These are phyloP conservation scores for Sandelia bainsii DNA, from an alignment of 2,797 vertebrate genomes.

Conservation along the genomic window DNA sequence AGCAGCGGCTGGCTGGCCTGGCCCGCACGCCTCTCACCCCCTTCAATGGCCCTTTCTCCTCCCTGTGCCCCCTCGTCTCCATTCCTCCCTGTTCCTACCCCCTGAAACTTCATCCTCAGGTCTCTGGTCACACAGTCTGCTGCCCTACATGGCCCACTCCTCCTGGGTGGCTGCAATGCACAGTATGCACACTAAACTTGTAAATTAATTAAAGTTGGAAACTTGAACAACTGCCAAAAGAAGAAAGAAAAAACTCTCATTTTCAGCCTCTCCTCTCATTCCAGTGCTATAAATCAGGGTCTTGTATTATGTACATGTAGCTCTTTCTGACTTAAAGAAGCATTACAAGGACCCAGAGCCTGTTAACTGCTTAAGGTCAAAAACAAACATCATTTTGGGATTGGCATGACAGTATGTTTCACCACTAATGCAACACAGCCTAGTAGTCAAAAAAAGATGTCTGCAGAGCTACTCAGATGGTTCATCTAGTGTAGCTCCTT, in stretches of 20 bases:
- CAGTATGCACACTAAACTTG: constrained; percentile 81
- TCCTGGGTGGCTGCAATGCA: constrained; percentile 80
- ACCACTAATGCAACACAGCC: constrained; percentile 57
- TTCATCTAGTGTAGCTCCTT: constrained; percentile 14
- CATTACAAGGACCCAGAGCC: constrained; percentile 57
- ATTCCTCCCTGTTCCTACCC: constrained; percentile 71
- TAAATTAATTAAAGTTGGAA: constrained; percentile 85
- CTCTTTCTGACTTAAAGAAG: constrained; percentile 58
- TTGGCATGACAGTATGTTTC: constrained; percentile 59
- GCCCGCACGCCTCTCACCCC: constrained; percentile 76
- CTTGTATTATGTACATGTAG: constrained; percentile 77
- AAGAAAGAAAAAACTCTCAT: constrained; percentile 45
- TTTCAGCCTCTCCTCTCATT: constrained; percentile 52
- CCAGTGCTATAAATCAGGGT: constrained; percentile 77
- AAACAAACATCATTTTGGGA: constrained; percentile 77
- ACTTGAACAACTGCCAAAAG: constrained; percentile 81
- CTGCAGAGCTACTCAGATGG: constrained; percentile 31
- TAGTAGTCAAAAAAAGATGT: constrained; percentile 53
- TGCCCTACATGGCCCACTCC: constrained; percentile 73
- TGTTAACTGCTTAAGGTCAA: constrained; percentile 75
- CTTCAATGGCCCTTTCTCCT: constrained; percentile 80
- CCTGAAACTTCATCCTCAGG: constrained; percentile 72
- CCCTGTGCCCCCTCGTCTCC: constrained; percentile 73
- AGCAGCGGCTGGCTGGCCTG: constrained; percentile 79
- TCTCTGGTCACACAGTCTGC: constrained; percentile 67